Evolutionary conservation across 2,113 vertebrate genomes (phyloP).

Genomic region (Hippocampus abdominalis): DNA sequence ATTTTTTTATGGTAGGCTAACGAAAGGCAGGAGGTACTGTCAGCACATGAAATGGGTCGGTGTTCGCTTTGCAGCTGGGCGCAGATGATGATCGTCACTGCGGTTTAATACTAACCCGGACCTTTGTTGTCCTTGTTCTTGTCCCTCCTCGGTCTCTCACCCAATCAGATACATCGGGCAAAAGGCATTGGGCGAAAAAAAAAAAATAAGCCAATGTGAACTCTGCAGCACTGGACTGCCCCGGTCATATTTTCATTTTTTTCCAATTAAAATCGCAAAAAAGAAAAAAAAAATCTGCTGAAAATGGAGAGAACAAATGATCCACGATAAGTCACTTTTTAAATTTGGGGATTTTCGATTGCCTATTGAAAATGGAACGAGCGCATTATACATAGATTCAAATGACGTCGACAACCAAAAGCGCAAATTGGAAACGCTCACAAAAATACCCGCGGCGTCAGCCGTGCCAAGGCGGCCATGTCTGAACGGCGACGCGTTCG

Average conservation of each 20-base stretch:
- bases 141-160: neutral
- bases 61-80: no score
- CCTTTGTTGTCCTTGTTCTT: constrained; percentile 8
- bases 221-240: constrained; percentile 12
- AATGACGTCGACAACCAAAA: neutral
- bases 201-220: constrained; percentile 9
- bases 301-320: neutral
- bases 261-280: no score
- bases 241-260: neutral
- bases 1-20: constrained; percentile 28
- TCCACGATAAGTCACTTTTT: no score
- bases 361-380: neutral
- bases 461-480: constrained; percentile 19
- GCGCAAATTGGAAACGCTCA: neutral
- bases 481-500: constrained; percentile 56
- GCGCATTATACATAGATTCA: no score
- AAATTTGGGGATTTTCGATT: neutral
- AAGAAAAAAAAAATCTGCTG: no score
- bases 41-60: neutral
- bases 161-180: neutral
- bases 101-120: constrained; percentile 13
- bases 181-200: neutral
- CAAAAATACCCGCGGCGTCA: constrained; percentile 10
- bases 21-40: neutral
- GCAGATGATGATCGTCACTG: neutral